Base-by-base conservation (phyloP, 2,888 invertebrate species). In the Dysmachus trigonus region DNA sequence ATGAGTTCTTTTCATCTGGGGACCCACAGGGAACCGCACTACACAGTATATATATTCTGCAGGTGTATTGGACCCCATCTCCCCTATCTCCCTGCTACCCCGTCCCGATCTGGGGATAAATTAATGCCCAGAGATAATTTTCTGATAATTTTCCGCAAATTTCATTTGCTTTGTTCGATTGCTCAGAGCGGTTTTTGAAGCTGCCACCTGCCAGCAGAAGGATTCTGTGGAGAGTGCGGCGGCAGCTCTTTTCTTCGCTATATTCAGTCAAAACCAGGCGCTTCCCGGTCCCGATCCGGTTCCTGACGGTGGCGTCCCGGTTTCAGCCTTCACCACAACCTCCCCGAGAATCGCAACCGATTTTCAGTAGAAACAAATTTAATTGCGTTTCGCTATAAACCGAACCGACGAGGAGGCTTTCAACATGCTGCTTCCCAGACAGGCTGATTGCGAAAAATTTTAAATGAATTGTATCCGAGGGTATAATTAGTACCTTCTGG, bases 121-220 rank as follows among this genome's bases (percentile, higher is more conserved):
- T 81, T 81, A 81, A 81, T 62, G 53, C 31, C 81, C 81, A 53
- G 81, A 51, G 51, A 81, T 81, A 81, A 81, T 81, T 81, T 81
- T 62, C 81, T 81, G 81, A 53, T 81, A 81, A 81, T 31, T 81
- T 81, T 33, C 81, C 30, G 47, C 77, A 77, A 77, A 47, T 47
- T 77, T 31, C 47, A 47, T 77, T 77, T 41, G 35, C 47, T 77
- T 77, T 77, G 77, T 77, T 77, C 27, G 35, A 77, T 77, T 77
- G 77, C 77, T 41, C 38, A 38, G 35, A 38, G 76, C 76, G 76
- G 33, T 76, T 31, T n/a, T 41, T 76, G 62, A 62, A 62, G 62
- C 62, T 62, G 62, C 62, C 62, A 62, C 62, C 62, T 62, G 62
- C 62, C 62, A 62, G 62, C 7, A n/a, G 62, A 62, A 62, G 62